Conservation (phyloP, 2,797 vertebrate species). For the Allobates femoralis region DNA sequence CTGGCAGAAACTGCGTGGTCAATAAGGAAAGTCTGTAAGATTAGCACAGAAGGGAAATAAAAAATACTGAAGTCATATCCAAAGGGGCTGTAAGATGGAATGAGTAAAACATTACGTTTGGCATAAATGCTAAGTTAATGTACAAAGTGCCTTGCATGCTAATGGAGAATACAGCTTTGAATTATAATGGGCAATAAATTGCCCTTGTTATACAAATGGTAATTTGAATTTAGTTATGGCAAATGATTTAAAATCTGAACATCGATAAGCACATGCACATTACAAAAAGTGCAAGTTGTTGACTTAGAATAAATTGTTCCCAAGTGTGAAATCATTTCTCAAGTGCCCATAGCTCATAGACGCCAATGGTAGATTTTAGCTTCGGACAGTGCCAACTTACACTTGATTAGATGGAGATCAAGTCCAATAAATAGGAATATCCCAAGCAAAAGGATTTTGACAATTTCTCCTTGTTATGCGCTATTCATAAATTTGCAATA, state of each 20-base stretch:
- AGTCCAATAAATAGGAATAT: neutral
- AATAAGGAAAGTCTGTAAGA: constrained; percentile 4
- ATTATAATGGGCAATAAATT: constrained; percentile 51
- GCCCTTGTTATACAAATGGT: constrained; percentile 35
- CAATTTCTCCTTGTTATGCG: neutral
- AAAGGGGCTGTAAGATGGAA: constrained; percentile 28
- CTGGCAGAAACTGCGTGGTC: constrained; percentile 17
- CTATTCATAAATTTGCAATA: neutral
- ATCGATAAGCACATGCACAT: constrained; percentile 25
- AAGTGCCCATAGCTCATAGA: constrained; percentile 24
- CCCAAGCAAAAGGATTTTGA: neutral
- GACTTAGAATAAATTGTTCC: constrained; percentile 27
- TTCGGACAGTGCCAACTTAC: neutral
- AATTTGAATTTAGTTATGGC: constrained; percentile 40
- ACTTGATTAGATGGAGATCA: neutral
- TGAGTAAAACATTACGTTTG: constrained; percentile 37
- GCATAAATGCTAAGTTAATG: constrained; percentile 41
- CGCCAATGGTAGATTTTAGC: neutral
- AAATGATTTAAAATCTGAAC: constrained; percentile 43
- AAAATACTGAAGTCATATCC: neutral
- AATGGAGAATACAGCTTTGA: constrained; percentile 37
- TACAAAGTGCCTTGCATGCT: constrained; percentile 32
- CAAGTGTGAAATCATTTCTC: constrained; percentile 21
- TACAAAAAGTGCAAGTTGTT: constrained; percentile 40
- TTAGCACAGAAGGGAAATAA: constrained; percentile 10